Evolutionary conservation across 2,797 vertebrate genomes (phyloP).

Genomic region (Myotis planiceps): DNA sequence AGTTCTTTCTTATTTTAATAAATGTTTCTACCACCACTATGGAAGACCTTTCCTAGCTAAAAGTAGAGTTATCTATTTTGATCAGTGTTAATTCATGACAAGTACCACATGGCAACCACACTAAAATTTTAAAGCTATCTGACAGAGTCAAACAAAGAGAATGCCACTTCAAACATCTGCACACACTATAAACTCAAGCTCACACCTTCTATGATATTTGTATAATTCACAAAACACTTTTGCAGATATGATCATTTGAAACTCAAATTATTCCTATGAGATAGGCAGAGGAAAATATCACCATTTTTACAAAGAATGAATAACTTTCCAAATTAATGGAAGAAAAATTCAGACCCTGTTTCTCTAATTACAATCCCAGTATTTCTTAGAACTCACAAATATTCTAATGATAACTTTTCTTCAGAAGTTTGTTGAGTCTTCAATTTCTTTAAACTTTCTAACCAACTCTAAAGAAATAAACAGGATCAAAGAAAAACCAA

Average conservation of each 20-base stretch:
- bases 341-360: background rate
- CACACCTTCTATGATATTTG: background rate
- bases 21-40: background rate
- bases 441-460: constrained; percentile 4
- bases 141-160: background rate
- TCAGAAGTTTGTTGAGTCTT: background rate
- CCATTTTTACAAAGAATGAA: background rate
- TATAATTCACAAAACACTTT: background rate
- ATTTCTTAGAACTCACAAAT: background rate
- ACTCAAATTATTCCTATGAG: background rate
- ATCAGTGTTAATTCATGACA: background rate
- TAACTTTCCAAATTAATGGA: background rate
- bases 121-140: background rate
- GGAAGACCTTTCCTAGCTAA: background rate
- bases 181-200: background rate
- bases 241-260: background rate
- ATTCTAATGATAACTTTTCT: background rate
- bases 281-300: background rate
- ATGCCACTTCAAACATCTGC: background rate
- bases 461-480: background rate
- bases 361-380: background rate
- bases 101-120: background rate
- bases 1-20: background rate
- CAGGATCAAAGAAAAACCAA: background rate
- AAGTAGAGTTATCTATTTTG: background rate